Conservation (phyloP, 2,113 vertebrate species). For the Sporophila hypoxantha region DNA sequence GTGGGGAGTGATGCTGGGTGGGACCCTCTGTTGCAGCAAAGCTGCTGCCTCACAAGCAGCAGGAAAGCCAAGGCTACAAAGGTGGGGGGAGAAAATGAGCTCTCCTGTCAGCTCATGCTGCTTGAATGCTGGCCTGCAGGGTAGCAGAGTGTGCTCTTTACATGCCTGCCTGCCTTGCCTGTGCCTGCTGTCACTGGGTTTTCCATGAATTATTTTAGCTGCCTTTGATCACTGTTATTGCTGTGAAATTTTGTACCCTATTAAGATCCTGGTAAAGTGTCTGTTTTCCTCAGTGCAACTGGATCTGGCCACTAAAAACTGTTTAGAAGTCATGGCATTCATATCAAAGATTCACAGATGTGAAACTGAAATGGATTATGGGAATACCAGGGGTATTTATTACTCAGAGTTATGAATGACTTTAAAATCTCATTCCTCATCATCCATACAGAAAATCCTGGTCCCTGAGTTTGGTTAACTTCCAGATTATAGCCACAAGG, state of each 20-base stretch:
- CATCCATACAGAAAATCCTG: neutral
- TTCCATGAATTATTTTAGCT: neutral
- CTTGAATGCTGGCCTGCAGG: neutral
- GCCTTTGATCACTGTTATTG: neutral
- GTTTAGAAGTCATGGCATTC: neutral
- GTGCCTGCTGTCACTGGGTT: neutral
- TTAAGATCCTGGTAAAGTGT: neutral
- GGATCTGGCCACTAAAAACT: neutral
- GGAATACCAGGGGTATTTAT: neutral
- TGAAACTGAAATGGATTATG: neutral
- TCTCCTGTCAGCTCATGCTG: neutral
- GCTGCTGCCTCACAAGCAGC: neutral
- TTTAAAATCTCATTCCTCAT: neutral
- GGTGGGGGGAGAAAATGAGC: neutral
- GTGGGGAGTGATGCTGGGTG: neutral
- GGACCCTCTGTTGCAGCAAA: neutral
- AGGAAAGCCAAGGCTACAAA: neutral
- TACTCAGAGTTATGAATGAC: neutral
- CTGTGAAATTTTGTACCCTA: neutral
- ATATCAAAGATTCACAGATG: neutral
- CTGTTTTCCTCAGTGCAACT: neutral
- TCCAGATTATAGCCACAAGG: neutral
- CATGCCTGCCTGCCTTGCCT: neutral
- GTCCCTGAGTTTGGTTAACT: neutral
- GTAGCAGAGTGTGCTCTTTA: neutral